Conservation (phyloP, 1,140 invertebrate genomes). For the Drosophila lacteicornis region DNA sequence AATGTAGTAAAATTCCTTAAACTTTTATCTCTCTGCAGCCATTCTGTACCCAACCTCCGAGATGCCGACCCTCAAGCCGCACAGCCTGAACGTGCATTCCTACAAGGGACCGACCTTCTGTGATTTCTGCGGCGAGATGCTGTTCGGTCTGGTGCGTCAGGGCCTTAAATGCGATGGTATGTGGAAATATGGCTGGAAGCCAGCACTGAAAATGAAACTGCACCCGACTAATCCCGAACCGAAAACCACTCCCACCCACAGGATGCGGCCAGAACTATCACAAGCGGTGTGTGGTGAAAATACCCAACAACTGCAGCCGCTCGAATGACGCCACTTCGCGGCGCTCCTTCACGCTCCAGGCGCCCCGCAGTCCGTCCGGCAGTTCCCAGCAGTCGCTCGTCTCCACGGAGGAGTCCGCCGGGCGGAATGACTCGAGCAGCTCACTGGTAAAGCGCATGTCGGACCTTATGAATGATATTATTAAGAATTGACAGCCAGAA, state of each 20-base stretch:
- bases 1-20: too few species aligned
- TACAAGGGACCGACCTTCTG: slow-evolving; percentile 99
- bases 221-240: slow-evolving; percentile 12
- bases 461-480: slow-evolving; percentile 85
- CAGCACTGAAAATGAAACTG: slow-evolving; percentile 3
- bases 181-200: slow-evolving; percentile 20
- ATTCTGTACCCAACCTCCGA: slow-evolving; percentile 88
- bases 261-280: slow-evolving; percentile 99
- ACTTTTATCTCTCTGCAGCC: slow-evolving; percentile 83
- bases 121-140: slow-evolving; percentile 99
- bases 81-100: slow-evolving; percentile 97
- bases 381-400: slow-evolving; percentile 85
- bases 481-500: slow-evolving; percentile 70
- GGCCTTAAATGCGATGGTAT: slow-evolving; percentile 99
- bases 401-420: slow-evolving; percentile 76
- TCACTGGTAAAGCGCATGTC: slow-evolving; percentile 86
- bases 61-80: slow-evolving; percentile 92
- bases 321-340: slow-evolving; percentile 78
- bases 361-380: slow-evolving; percentile 89
- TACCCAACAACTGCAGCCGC: slow-evolving; percentile 96
- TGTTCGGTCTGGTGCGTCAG: slow-evolving; percentile 98
- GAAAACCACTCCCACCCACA: slow-evolving; percentile 78
- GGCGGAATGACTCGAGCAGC: slow-evolving; percentile 85
- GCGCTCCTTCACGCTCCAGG: slow-evolving; percentile 86
- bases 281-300: slow-evolving; percentile 99